Evolutionary conservation across 2,797 vertebrate species (phyloP).

Genomic region (Clarias fuscus): DNA sequence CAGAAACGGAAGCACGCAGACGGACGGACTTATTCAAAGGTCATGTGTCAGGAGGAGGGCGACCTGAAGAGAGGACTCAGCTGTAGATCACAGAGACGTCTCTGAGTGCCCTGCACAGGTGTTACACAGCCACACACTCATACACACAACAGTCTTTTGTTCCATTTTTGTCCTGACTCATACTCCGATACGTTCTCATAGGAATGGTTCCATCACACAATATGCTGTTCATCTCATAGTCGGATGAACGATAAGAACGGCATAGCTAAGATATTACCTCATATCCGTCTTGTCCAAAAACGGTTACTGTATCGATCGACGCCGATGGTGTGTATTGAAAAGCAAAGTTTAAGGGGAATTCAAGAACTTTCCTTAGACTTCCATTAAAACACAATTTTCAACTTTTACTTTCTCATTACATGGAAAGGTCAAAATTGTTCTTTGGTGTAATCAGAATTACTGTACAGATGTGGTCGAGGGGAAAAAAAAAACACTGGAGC

Average conservation of each 20-base stretch:
- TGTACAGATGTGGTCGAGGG: neutral
- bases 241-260: neutral
- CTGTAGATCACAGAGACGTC: slow-evolving; percentile 26
- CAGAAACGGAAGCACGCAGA: neutral
- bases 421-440: slow-evolving; percentile 7
- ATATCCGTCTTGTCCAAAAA: neutral
- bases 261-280: neutral
- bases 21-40: neutral
- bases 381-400: neutral
- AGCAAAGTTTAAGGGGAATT: neutral
- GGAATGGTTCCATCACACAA: neutral
- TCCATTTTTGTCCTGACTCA: neutral
- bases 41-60: neutral
- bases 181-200: neutral
- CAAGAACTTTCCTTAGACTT: no score
- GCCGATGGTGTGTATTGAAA: neutral
- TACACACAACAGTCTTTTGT: neutral
- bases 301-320: neutral
- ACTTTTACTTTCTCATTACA: neutral
- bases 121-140: neutral
- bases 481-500: neutral
- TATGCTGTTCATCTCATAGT: neutral
- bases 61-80: slow-evolving; percentile 7
- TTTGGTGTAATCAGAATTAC: neutral
- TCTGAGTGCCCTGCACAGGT: slow-evolving; percentile 19